Evolutionary conservation across 2,797 vertebrate species (phyloP), one percentile per base, ranked within the genome.

Genomic region (Acanthurus lineatus): DNA sequence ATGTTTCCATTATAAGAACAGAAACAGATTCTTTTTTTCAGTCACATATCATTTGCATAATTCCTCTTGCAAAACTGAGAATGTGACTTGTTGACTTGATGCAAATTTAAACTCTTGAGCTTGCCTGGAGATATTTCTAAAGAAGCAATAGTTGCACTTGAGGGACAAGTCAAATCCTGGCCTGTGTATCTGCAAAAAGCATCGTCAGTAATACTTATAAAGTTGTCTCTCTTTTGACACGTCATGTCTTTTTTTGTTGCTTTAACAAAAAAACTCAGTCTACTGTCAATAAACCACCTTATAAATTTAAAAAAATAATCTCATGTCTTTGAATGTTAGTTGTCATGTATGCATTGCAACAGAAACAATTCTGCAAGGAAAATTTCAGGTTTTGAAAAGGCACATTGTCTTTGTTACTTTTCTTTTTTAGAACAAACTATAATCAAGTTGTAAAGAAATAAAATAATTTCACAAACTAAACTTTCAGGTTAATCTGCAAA

Each of bases 1-100:
- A 78, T 32, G 22, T 38, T 28, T 76, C 51, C 53, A 82, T 63
- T 52, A 69, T 80, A 14, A 62, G 57, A 79, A 83, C 68, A 61
- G 9, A 76, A 44, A 79, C 25, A 93, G 82, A 77, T 83, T 81
- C 82, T 87, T 81, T 61, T 47, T 16, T 59, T 58, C 28, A 61
- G 61, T 76, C 49, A 81, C 71, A 72, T 76, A 87, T 58, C 28
- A 58, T 78, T 56, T 68, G 67, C 40, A 63, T 54, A 44, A 57
- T 42, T 82, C 22, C 32, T 71, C 73, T 84, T 64, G 44, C 57
- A 64, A 82, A 71, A 66, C 19, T 4, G 48, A 48, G 45, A 65
- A 64, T 61, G 62, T 69, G 56, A 86, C 52, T 38, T 47, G 44
- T 63, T 51, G 14, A 62, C 25, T 61, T 42, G 4, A 76, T 52